Percentiles rank a stretch among this genome's conserved stretches.
Evolutionary conservation across 2,113 vertebrate genomes (phyloP).

Genomic region (Ceratotherium simum): DNA sequence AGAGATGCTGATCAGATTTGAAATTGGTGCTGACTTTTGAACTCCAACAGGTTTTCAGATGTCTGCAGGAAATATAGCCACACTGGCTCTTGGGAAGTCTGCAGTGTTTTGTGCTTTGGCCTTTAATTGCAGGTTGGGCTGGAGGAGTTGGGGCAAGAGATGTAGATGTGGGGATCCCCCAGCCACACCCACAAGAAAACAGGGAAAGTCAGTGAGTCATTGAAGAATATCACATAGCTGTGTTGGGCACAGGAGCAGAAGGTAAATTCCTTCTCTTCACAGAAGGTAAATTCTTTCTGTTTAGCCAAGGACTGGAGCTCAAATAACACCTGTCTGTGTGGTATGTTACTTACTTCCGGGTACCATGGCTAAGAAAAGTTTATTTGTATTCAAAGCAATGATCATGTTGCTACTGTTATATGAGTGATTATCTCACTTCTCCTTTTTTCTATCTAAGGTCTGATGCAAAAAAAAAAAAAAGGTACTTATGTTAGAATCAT

Average conservation of each 20-base stretch:
- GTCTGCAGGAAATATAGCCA: conserved; percentile 76
- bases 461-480: conserved; percentile 20
- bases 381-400: conserved; percentile 55
- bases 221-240: conserved; percentile 7
- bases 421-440: conserved; percentile 55
- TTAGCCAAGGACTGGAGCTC: conserved; percentile 20
- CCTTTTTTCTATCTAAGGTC: conserved; percentile 33
- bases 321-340: conserved; percentile 25
- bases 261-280: conserved; percentile 63
- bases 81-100: conserved; percentile 58
- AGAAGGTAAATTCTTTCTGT: conserved; percentile 46
- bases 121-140: conserved; percentile 44
- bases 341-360: conserved; percentile 27
- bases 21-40: conserved; percentile 84
- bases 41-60: conserved; percentile 83
- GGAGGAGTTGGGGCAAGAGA: conserved; percentile 40
- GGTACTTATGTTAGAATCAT: conserved; percentile 61
- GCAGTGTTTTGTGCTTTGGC: conserved; percentile 10
- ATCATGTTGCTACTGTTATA: conserved; percentile 24
- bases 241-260: conserved; percentile 56
- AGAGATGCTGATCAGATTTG: conserved; percentile 86
- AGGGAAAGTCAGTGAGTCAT: conserved; percentile 74
- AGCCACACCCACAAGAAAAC: conserved; percentile 47
- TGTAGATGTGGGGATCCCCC: conserved; percentile 40
- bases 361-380: conserved; percentile 58